Conservation (phyloP, 2,797 vertebrate genomes). For the Amniataba percoides region DNA sequence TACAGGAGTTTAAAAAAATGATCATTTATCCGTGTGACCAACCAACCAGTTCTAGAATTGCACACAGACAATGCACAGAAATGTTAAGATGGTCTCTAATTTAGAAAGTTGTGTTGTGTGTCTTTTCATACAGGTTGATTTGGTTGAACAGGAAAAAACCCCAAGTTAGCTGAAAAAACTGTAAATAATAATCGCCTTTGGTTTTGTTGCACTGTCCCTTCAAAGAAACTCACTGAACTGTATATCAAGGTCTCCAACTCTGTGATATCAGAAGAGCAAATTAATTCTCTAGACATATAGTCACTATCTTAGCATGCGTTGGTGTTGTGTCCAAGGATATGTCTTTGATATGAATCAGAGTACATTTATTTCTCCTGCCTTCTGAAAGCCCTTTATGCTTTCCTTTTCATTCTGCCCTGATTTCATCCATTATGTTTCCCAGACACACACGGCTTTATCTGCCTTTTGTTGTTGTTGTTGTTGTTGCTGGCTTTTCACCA, state of each 20-base stretch:
- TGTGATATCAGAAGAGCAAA: constrained; percentile 6
- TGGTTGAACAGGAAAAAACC: constrained; percentile 3
- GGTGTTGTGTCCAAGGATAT: constrained; percentile 33
- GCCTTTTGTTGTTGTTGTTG: constrained; percentile 62
- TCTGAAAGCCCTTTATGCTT: constrained; percentile 73
- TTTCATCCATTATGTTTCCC: constrained; percentile 71
- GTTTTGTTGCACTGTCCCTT: neutral
- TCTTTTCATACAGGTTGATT: neutral
- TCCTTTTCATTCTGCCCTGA: constrained; percentile 73
- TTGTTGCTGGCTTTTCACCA: constrained; percentile 70
- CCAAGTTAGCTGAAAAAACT: neutral
- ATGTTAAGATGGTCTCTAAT: neutral
- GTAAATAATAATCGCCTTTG: neutral
- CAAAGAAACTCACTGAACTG: neutral
- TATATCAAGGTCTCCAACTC: neutral
- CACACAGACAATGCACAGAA: neutral
- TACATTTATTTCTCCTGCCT: constrained; percentile 58
- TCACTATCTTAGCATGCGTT: neutral
- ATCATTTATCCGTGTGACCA: neutral
- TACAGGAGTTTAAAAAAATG: neutral
- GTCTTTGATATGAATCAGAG: constrained; percentile 64
- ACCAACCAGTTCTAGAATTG: neutral
- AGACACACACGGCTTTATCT: constrained; percentile 71
- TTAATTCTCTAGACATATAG: constrained; percentile 7
- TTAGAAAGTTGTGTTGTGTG: neutral